Evolutionary conservation across 2,113 vertebrate species (phyloP).

Genomic region (Sakesphorus luctuosus): DNA sequence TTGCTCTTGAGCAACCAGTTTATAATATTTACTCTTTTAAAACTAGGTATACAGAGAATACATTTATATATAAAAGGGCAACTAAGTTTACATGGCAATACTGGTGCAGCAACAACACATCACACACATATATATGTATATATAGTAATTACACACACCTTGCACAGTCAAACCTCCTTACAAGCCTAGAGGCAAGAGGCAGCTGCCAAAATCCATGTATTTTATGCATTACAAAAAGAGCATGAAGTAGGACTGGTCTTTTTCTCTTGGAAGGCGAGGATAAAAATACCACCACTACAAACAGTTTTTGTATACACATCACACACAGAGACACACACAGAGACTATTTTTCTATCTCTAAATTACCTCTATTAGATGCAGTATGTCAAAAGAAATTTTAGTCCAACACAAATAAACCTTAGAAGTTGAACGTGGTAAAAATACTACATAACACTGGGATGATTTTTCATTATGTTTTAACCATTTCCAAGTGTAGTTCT

Average conservation of each 20-base stretch:
- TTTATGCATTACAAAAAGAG: neutral
- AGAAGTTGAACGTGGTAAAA: neutral
- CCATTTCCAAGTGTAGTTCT: neutral
- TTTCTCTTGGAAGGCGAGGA: neutral
- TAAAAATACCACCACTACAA: slow-evolving; percentile 41
- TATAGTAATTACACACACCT: neutral
- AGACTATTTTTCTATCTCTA: neutral
- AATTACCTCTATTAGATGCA: slow-evolving; percentile 26
- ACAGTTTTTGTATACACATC: neutral
- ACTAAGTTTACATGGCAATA: slow-evolving; percentile 7
- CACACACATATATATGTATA: neutral
- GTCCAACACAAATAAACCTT: slow-evolving; percentile 19
- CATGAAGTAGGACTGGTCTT: neutral
- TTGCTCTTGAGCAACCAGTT: slow-evolving; percentile 54
- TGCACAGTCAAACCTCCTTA: neutral
- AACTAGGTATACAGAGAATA: slow-evolving; percentile 18
- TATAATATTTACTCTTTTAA: slow-evolving; percentile 52
- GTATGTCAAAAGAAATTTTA: neutral
- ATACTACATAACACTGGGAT: neutral
- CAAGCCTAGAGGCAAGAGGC: neutral
- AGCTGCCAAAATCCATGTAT: neutral
- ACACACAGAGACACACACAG: neutral
- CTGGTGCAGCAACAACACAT: neutral
- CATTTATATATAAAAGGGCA: neutral
- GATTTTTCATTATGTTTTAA: neutral